Conservation (phyloP, 2,797 vertebrate species). For the Sebastolobus altivelis region DNA sequence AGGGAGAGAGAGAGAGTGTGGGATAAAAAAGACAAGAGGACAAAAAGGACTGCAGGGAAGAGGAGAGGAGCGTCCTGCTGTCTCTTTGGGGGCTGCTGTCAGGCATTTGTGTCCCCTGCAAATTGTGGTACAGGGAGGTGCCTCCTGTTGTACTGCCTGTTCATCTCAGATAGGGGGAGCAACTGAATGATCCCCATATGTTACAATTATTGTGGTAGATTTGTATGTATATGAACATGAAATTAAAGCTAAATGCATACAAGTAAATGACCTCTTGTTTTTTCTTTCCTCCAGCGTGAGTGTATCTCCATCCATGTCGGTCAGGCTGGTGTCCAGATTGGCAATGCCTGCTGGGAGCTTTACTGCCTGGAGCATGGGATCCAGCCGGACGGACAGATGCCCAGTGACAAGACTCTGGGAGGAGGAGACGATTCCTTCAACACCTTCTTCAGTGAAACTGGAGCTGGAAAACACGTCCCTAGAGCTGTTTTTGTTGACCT, state of each 20-base stretch:
- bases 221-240: neutral
- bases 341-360: conserved; percentile 78
- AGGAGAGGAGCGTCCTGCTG: conserved; percentile 17
- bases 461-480: conserved; percentile 75
- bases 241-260: neutral
- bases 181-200: neutral
- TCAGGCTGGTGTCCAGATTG: conserved; percentile 76
- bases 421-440: conserved; percentile 73
- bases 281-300: conserved; percentile 64
- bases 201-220: neutral
- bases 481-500: conserved; percentile 76
- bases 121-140: conserved; percentile 71
- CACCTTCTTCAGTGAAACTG: conserved; percentile 78
- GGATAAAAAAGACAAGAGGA: conserved; percentile 26
- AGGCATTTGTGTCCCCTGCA: conserved; percentile 45
- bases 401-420: conserved; percentile 66
- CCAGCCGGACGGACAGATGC: conserved; percentile 72
- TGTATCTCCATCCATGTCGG: conserved; percentile 78
- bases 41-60: conserved; percentile 33
- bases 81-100: conserved; percentile 26
- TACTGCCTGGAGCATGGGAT: conserved; percentile 76
- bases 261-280: neutral
- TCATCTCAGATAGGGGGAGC: conserved; percentile 53
- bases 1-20: neutral
- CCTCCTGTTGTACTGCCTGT: conserved; percentile 60